phyloP scores from a whole-genome alignment of 2,888 invertebrate genomes.

The Epirrhoe tristata region DNA sequence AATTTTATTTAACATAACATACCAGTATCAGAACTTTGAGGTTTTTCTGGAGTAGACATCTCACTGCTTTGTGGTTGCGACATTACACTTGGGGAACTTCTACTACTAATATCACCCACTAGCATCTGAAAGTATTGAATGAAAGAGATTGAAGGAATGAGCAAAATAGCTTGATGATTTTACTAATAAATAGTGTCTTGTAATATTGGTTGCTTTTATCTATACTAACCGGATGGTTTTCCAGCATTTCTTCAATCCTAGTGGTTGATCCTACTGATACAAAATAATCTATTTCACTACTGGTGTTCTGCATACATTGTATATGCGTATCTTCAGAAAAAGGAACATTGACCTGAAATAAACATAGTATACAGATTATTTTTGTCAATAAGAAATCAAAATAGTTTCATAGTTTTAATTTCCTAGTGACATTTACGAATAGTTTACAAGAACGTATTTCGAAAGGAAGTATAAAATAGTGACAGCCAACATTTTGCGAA shows the following conservation, averaged over 20 bases:
- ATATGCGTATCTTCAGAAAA: constrained; percentile 90
- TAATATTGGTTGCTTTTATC: too few species aligned
- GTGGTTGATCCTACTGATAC: constrained; percentile 88
- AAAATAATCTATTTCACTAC: constrained; percentile 91
- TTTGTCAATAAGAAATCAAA: background rate
- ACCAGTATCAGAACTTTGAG: constrained; percentile 70
- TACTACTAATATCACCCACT: constrained; percentile 74
- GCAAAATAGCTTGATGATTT: background rate
- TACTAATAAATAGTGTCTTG: too few species aligned
- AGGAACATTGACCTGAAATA: constrained; percentile 87
- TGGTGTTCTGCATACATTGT: constrained; percentile 90
- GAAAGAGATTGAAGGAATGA: constrained; percentile 19
- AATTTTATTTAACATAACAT: constrained; percentile 36
- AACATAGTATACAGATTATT: background rate
- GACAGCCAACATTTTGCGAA: background rate
- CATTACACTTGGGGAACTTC: constrained; percentile 72
- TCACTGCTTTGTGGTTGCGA: constrained; percentile 75
- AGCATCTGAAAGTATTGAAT: constrained; percentile 68
- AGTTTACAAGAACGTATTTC: too few species aligned
- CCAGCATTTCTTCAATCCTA: constrained; percentile 81
- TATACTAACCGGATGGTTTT: constrained; percentile 77
- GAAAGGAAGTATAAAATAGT: too few species aligned
- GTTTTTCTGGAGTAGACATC: constrained; percentile 77
- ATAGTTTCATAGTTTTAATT: background rate
- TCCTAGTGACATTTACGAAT: background rate